These are phyloP conservation scores for Aleiodes testaceus DNA, from an alignment of 2,888 invertebrate species.

Conservation along the genomic window DNA sequence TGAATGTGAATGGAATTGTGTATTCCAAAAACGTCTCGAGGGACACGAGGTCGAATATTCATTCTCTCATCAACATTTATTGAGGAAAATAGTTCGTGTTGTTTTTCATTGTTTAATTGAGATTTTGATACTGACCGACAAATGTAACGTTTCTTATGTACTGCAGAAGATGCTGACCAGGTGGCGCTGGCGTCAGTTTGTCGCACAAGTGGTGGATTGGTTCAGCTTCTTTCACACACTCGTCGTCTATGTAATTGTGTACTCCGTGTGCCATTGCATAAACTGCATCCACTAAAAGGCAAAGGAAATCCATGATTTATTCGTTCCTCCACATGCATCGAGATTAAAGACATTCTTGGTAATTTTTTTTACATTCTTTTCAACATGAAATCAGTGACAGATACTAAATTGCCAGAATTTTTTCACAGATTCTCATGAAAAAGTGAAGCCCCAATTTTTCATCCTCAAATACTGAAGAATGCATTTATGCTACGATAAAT, in stretches of 20 bases:
- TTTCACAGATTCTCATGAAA: neutral
- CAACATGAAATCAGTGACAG: too few species aligned
- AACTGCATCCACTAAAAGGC: conserved; percentile 80
- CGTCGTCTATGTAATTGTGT: conserved; percentile 77
- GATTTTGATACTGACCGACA: conserved; percentile 65
- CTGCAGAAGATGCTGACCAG: conserved; percentile 77
- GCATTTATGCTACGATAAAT: conserved; percentile 11
- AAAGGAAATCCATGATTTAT: too few species aligned
- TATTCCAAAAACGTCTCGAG: too few species aligned
- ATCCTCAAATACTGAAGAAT: conserved; percentile 2
- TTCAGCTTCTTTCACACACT: conserved; percentile 73
- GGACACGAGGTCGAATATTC: too few species aligned
- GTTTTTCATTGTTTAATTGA: neutral
- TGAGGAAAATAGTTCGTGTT: conserved; percentile 6
- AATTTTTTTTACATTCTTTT: too few species aligned
- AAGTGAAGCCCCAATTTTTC: neutral
- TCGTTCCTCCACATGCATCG: too few species aligned
- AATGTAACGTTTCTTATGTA: conserved; percentile 80
- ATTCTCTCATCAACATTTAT: neutral
- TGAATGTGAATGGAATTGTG: too few species aligned
- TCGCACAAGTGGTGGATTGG: conserved; percentile 72
- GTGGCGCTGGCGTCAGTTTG: conserved; percentile 73
- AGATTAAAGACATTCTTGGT: too few species aligned
- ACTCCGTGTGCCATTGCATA: conserved; percentile 84
- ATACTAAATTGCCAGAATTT: neutral